phyloP scores from a whole-genome alignment of 1,140 invertebrate species.

The Cydia fagiglandana region DNA sequence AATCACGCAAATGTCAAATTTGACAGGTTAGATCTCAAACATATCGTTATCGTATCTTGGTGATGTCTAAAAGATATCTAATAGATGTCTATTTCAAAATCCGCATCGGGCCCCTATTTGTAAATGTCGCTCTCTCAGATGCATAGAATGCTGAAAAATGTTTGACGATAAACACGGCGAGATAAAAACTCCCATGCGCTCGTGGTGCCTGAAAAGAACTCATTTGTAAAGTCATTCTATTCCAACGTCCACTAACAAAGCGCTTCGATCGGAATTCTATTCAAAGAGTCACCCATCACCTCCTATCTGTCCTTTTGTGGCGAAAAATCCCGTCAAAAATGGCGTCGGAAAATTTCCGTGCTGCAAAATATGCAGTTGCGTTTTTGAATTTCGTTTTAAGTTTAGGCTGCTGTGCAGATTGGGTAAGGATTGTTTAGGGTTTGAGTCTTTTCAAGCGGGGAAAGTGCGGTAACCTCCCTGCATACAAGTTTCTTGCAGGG shows the following conservation, averaged over 20 bases:
- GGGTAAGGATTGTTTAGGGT: too few relatives aligned
- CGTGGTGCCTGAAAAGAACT: not conserved
- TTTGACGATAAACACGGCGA: not conserved
- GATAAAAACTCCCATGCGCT: not conserved
- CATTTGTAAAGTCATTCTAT: not conserved
- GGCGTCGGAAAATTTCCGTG: not conserved
- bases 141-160: not conserved
- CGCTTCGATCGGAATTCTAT: not conserved
- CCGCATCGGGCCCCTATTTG: too few relatives aligned
- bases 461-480: too few relatives aligned
- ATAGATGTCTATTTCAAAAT: too few relatives aligned
- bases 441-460: too few relatives aligned
- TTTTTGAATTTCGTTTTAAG: not conserved
- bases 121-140: too few relatives aligned
- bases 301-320: not conserved
- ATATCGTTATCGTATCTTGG: too few relatives aligned
- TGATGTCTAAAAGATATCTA: too few relatives aligned
- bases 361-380: not conserved
- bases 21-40: too few relatives aligned
- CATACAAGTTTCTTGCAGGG: too few relatives aligned
- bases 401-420: too few relatives aligned
- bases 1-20: too few relatives aligned
- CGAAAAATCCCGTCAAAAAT: constrained; percentile 5
- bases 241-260: not conserved
- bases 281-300: not conserved